phyloP scores from a whole-genome alignment of 2,888 invertebrate species.

The Melipona bicolor region DNA sequence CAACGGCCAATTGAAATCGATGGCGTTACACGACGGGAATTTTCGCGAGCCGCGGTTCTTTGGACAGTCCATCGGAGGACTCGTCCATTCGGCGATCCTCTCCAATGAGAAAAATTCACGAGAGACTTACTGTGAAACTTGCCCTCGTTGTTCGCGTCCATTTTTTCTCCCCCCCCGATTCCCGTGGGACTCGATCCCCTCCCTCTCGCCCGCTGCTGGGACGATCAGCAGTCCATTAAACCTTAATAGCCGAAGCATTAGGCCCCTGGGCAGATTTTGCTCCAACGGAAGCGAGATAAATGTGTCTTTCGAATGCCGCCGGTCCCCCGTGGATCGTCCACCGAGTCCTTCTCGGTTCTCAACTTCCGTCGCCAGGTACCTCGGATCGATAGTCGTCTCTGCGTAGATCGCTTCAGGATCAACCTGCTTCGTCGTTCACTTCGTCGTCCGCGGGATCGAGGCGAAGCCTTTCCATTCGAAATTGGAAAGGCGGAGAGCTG shows the following conservation, averaged over 20 bases:
- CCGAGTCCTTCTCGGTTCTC: conserved; percentile 29
- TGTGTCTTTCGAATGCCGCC: conserved; percentile 74
- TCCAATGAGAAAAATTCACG: conserved; percentile 30
- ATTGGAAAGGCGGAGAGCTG: no score
- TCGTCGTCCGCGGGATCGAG: neutral
- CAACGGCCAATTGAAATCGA: conserved; percentile 64
- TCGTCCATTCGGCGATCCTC: neutral
- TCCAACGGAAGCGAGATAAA: conserved; percentile 77
- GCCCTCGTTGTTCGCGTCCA: conserved; percentile 44
- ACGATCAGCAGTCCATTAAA: conserved; percentile 77
- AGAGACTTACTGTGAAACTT: conserved; percentile 26
- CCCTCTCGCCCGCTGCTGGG: conserved; percentile 33
- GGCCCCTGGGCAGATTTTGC: conserved; percentile 80
- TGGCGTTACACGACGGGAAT: conserved; percentile 45
- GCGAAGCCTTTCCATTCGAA: neutral
- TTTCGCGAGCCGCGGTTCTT: conserved; percentile 3
- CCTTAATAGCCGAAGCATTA: conserved; percentile 80
- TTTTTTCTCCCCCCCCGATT: conserved; percentile 61
- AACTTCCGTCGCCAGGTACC: conserved; percentile 14
- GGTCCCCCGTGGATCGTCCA: conserved; percentile 64
- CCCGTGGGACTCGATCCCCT: conserved; percentile 63
- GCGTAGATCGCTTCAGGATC: neutral
- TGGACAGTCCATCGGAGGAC: no score
- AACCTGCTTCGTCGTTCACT: neutral
- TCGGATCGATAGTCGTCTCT: conserved; percentile 32